phyloP scores from a whole-genome alignment of 1,140 invertebrate species.

The Notospermus geniculatus region DNA sequence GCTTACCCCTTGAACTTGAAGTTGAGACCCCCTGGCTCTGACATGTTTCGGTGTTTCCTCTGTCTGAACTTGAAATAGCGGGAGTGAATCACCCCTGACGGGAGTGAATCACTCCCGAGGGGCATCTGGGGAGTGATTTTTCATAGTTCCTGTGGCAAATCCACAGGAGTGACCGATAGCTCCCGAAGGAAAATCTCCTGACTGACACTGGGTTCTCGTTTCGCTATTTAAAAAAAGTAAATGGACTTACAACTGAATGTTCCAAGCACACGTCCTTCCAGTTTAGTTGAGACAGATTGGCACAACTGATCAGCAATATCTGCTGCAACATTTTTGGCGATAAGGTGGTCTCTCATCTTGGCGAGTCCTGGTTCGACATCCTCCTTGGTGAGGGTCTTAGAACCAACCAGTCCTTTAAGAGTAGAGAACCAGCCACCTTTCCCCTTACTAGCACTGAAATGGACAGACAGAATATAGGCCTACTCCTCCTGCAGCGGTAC shows the following conservation, averaged over 20 bases:
- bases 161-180: too few relatives aligned
- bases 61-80: too few relatives aligned
- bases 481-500: too few relatives aligned
- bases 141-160: too few relatives aligned
- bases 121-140: too few relatives aligned
- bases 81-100: too few relatives aligned
- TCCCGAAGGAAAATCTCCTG: too few relatives aligned
- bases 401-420: constrained; percentile 76
- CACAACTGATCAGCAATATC: constrained; percentile 94
- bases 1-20: too few relatives aligned
- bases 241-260: constrained; percentile 74
- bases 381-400: constrained; percentile 54
- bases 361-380: constrained; percentile 84
- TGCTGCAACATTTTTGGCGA: constrained; percentile 91
- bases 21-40: too few relatives aligned
- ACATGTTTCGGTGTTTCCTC: too few relatives aligned
- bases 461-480: not conserved
- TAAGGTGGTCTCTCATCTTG: constrained; percentile 94
- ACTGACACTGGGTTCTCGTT: too few relatives aligned
- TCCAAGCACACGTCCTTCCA: constrained; percentile 91
- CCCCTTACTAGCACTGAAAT: not conserved
- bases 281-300: constrained; percentile 86
- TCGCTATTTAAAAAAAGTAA: not conserved
- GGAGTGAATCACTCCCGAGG: too few relatives aligned
- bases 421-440: constrained; percentile 50